Conservation (phyloP, 2,797 vertebrate species). For the Oryzias sinensis region DNA sequence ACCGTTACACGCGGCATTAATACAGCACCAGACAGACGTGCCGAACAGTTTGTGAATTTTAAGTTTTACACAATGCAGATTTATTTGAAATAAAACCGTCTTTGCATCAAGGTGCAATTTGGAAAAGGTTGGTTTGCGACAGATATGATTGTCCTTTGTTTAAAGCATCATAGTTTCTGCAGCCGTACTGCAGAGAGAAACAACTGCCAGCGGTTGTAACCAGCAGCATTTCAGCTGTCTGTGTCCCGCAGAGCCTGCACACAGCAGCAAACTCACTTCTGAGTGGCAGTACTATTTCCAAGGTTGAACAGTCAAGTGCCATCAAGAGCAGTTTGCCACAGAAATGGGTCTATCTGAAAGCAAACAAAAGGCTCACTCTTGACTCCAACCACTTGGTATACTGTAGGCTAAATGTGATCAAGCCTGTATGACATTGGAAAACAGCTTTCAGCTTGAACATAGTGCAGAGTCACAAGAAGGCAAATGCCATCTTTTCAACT, state of each 20-base stretch:
- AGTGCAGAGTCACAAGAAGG: slow-evolving; percentile 33
- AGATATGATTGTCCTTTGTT: slow-evolving; percentile 14
- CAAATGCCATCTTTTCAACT: slow-evolving; percentile 58
- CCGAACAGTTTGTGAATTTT: slow-evolving; percentile 40
- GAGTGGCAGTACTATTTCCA: slow-evolving; percentile 62
- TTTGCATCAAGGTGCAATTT: slow-evolving; percentile 28
- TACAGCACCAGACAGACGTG: slow-evolving; percentile 22
- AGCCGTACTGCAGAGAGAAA: slow-evolving; percentile 38
- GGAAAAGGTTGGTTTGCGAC: slow-evolving; percentile 28
- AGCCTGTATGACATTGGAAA: slow-evolving; percentile 55
- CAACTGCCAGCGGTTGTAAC: slow-evolving; percentile 51
- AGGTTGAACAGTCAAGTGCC: slow-evolving; percentile 77
- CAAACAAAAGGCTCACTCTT: slow-evolving; percentile 74
- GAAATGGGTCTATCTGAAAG: slow-evolving; percentile 69
- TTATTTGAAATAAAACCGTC: slow-evolving; percentile 20
- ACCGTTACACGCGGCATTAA: slow-evolving; percentile 38
- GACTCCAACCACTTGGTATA: slow-evolving; percentile 51
- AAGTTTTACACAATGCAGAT: slow-evolving; percentile 2
- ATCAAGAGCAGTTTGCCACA: slow-evolving; percentile 71
- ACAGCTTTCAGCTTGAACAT: slow-evolving; percentile 54
- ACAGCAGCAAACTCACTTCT: slow-evolving; percentile 57
- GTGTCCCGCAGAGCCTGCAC: slow-evolving; percentile 51
- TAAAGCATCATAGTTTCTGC: slow-evolving; percentile 36
- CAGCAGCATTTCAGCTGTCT: slow-evolving; percentile 51
- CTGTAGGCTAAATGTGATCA: slow-evolving; percentile 48